phyloP scores from a whole-genome alignment of 2,888 invertebrate genomes.

The Meliscaeva auricollis region DNA sequence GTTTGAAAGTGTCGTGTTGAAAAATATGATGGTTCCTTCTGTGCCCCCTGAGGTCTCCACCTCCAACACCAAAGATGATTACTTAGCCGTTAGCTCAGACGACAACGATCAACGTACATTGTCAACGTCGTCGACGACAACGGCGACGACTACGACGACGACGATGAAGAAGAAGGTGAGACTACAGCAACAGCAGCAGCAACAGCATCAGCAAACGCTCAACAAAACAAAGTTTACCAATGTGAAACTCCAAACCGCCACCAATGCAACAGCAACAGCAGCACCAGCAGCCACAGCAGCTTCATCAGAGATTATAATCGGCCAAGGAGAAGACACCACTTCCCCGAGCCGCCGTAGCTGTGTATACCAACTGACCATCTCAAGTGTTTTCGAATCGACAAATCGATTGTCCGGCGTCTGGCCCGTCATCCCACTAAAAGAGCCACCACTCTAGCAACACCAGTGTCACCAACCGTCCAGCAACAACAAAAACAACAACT shows the following conservation, averaged over 20 bases:
- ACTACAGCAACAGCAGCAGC: conserved; percentile 35
- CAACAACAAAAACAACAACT: no score
- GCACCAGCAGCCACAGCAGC: conserved; percentile 52
- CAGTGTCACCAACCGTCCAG: conserved; percentile 42
- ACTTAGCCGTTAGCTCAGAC: conserved; percentile 69
- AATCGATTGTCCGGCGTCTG: conserved; percentile 73
- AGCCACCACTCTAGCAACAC: conserved; percentile 11
- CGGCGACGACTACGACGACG: conserved; percentile 28
- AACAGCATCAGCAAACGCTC: no score
- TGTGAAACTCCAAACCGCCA: conserved; percentile 71
- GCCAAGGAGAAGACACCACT: conserved; percentile 48
- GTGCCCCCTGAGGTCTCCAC: conserved; percentile 66
- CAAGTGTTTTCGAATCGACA: conserved; percentile 72
- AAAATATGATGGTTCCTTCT: conserved; percentile 76
- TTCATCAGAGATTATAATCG: conserved; percentile 69
- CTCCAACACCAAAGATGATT: conserved; percentile 70
- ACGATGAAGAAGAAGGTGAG: conserved; percentile 24
- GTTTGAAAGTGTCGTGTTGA: conserved; percentile 78
- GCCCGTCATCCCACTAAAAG: conserved; percentile 36
- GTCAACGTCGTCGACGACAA: conserved; percentile 27
- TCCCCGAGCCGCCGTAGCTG: not conserved
- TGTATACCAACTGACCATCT: conserved; percentile 41
- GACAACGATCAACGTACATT: conserved; percentile 37
- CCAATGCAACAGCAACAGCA: conserved; percentile 52
- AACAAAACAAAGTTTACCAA: conserved; percentile 11